These are phyloP conservation scores for Zingel zingel DNA, from an alignment of 2,113 vertebrate species.

Conservation along the genomic window DNA sequence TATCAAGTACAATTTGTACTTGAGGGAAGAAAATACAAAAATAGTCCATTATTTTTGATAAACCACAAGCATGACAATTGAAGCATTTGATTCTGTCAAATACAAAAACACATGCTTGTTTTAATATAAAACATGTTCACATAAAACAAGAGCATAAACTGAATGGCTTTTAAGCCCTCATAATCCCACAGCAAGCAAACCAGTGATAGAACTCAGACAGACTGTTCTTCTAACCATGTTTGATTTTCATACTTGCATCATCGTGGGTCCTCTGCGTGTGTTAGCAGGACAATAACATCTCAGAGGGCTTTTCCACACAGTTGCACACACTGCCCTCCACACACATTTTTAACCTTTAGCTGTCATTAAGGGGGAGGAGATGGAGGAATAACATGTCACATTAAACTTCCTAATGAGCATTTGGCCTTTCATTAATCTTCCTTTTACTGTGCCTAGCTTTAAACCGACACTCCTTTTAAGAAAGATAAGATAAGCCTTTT, in stretches of 20 bases:
- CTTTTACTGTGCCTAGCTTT: not conserved
- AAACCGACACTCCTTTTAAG: not conserved
- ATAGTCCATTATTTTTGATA: slow-evolving; percentile 18
- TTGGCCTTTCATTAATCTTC: slow-evolving; percentile 43
- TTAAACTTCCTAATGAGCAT: slow-evolving; percentile 70
- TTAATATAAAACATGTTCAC: slow-evolving; percentile 39
- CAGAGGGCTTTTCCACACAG: slow-evolving; percentile 76
- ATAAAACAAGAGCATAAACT: slow-evolving; percentile 15
- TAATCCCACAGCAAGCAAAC: not conserved
- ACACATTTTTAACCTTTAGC: slow-evolving; percentile 77
- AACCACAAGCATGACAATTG: slow-evolving; percentile 1
- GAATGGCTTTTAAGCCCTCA: not conserved
- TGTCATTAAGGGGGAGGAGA: slow-evolving; percentile 63
- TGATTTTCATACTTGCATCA: slow-evolving; percentile 13
- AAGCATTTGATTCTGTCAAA: slow-evolving; percentile 10
- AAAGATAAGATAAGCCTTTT: not conserved
- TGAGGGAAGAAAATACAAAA: not conserved
- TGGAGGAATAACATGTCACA: slow-evolving; percentile 61
- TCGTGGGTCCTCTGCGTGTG: not conserved
- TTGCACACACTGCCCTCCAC: slow-evolving; percentile 67
- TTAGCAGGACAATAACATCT: slow-evolving; percentile 68
- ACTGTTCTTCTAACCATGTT: not conserved
- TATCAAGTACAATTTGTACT: not conserved
- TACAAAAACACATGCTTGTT: slow-evolving; percentile 36
- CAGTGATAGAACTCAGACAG: not conserved